These are phyloP conservation scores for Grus americana DNA, from an alignment of 2,113 vertebrate genomes.

Conservation along the genomic window DNA sequence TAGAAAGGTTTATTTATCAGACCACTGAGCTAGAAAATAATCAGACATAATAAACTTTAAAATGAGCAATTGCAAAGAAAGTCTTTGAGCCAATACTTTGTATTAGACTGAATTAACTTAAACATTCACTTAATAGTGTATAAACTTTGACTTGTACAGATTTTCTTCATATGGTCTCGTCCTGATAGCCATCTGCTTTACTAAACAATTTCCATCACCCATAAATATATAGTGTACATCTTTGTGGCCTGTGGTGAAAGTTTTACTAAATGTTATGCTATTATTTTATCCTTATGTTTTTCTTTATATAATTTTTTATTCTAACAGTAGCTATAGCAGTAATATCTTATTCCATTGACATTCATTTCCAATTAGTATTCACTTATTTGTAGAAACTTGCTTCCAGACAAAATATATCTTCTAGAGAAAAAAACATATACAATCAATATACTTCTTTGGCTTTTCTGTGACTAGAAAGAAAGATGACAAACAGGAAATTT, in stretches of 20 bases:
- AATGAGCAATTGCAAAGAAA: neutral
- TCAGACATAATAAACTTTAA: neutral
- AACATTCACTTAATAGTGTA: neutral
- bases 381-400: neutral
- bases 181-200: neutral
- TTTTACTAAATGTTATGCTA: neutral
- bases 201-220: neutral
- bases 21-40: slow-evolving; percentile 37
- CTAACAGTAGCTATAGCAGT: neutral
- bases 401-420: neutral
- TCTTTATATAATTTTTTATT: neutral
- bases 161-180: neutral
- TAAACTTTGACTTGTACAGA: neutral
- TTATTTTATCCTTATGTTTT: neutral
- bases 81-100: neutral
- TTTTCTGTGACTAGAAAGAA: neutral
- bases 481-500: neutral
- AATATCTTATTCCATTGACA: neutral
- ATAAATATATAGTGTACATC: neutral
- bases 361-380: neutral
- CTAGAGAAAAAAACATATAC: neutral
- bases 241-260: neutral
- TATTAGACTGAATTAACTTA: neutral
- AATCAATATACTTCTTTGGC: neutral
- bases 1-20: slow-evolving; percentile 21